Base-by-base conservation (phyloP, 2,113 vertebrate genomes). In the Peromyscus leucopus region DNA sequence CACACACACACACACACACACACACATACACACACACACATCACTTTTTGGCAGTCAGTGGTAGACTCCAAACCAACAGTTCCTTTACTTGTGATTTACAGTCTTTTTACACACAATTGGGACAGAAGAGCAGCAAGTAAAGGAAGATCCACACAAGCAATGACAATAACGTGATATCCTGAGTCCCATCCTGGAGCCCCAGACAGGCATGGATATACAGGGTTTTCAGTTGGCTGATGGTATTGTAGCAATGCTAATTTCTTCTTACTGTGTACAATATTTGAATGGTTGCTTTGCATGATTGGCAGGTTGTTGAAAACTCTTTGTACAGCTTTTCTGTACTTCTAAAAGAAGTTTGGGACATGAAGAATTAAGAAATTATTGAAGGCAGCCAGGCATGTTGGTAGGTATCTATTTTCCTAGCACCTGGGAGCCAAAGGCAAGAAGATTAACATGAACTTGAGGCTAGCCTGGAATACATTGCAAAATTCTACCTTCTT, bases 11-110 rank as follows among this genome's bases (percentile, higher is more conserved):
- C 96, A 90, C 13, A 61, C 16, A 57, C 93, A 82, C 39, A 96
- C 85, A 96, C 90, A 59, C 92, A 88, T 89, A 96, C 92, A 46
- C 92, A 65, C 92, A n/a, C n/a, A n/a, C n/a, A n/a, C n/a, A n/a
- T n/a, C n/a, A n/a, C 67, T 28, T 89, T 91, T 95, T 96, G 69
- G 65, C 96, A 93, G 87, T 90, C 85, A 97, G 80, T 94, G 87
- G 19, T 86, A 11, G 79, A 72, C 55, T 76, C 5, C 39, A 90
- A 93, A 63, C 13, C 42, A 63, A 55, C 22, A 61, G 8, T 42
- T 93, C 24, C 36, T 17, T 90, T 46, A 57, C 5, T 78, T 85
- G 83, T 42, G 69, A 65, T 84, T 71, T 84, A 24, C 8, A 26
- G n/a, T 67, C 33, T 22, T 4, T 57, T 59, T 76, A 67, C 7